Conservation (phyloP, 30 jellyfish, hydroid and myxozoan genomes). For the Calvadosia cruxmelitensis region DNA sequence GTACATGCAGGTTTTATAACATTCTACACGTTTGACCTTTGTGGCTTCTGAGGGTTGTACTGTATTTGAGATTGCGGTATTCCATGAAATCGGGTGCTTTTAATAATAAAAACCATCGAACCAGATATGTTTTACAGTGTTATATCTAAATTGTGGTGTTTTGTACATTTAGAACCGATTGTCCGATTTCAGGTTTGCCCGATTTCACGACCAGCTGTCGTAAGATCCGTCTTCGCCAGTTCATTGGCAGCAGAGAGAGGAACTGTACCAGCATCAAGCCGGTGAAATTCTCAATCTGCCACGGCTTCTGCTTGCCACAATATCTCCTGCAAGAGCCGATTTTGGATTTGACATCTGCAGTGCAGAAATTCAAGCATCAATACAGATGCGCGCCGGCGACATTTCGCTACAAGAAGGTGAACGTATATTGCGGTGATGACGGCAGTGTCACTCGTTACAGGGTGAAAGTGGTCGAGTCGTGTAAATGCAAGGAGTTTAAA, state of each 20-base stretch:
- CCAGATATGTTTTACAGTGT: no score
- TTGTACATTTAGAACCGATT: background rate
- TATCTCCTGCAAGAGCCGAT: conserved; percentile 28
- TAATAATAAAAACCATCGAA: no score
- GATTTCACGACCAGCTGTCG: conserved; percentile 50
- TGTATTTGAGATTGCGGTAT: background rate
- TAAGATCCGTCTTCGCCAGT: conserved; percentile 31
- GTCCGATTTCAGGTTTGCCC: background rate
- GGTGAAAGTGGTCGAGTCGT: conserved; percentile 42
- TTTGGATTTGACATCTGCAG: conserved; percentile 10
- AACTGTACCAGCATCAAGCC: conserved; percentile 64
- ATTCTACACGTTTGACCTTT: no score
- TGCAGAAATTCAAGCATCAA: conserved; percentile 24
- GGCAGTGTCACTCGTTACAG: conserved; percentile 57
- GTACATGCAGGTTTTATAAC: no score
- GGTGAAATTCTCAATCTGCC: conserved; percentile 35
- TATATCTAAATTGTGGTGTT: no score
- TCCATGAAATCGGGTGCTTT: no score
- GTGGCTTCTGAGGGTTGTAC: no score
- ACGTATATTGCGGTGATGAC: conserved; percentile 60
- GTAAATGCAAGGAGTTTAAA: conserved; percentile 51
- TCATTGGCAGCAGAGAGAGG: conserved; percentile 54
- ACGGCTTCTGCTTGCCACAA: conserved; percentile 55
- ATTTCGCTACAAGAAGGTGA: conserved; percentile 43
- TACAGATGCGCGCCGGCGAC: conserved; percentile 41